Evolutionary conservation across 2,113 vertebrate species (phyloP).

Genomic region (Campylomormyrus numenius): DNA sequence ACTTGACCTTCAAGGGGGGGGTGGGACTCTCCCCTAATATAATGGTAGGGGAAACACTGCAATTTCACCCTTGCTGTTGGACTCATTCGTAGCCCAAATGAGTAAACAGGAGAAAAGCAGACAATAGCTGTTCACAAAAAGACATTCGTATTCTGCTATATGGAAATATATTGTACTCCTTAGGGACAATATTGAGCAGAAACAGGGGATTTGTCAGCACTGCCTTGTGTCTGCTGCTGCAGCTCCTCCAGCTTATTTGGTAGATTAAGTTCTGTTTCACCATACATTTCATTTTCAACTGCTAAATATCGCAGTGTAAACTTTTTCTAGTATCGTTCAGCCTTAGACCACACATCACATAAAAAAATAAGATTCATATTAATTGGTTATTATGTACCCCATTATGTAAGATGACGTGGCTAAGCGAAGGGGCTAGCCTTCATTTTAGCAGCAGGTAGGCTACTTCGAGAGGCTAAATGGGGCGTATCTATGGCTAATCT

Average conservation of each 20-base stretch:
- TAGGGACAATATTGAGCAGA: too few relatives aligned
- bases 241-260: background rate
- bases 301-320: background rate
- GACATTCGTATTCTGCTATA: too few relatives aligned
- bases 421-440: background rate
- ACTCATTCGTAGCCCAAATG: too few relatives aligned
- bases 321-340: too few relatives aligned
- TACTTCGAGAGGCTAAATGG: background rate
- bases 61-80: too few relatives aligned
- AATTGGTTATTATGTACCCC: background rate
- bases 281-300: background rate
- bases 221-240: background rate
- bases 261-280: background rate
- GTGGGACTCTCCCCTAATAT: too few relatives aligned
- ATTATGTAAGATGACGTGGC: too few relatives aligned
- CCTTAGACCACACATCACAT: background rate
- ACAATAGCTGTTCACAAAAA: too few relatives aligned
- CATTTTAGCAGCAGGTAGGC: background rate
- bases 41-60: too few relatives aligned
- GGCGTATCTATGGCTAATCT: background rate
- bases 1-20: too few relatives aligned
- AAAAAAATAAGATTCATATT: background rate
- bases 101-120: too few relatives aligned
- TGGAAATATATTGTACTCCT: too few relatives aligned
- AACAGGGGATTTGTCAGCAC: background rate